A percentile compares a stretch with the other conserved stretches of the same genome.
Evolutionary conservation across 2,113 vertebrate genomes (phyloP).

Genomic region (Rhipidura dahli): DNA sequence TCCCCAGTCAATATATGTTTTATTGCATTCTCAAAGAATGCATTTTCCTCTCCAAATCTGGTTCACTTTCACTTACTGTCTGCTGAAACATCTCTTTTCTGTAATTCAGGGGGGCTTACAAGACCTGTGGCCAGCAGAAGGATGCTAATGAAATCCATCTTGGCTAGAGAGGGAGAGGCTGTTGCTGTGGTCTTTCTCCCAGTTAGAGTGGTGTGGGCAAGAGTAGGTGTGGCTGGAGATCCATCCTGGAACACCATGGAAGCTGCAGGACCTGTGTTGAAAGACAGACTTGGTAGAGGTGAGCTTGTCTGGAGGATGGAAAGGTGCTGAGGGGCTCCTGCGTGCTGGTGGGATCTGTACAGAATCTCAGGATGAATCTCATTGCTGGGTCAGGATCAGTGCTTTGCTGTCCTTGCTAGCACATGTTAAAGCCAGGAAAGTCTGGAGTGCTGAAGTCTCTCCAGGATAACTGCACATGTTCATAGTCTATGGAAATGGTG

Average conservation of each 20-base stretch:
- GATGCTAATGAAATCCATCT: background rate
- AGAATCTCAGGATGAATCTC: background rate
- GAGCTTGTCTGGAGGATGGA: background rate
- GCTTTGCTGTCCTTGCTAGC: background rate
- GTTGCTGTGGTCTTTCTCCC: background rate
- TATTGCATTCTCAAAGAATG: constrained; percentile 3
- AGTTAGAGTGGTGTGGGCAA: background rate
- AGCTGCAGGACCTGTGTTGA: background rate
- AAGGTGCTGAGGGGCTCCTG: background rate
- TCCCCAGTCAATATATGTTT: background rate
- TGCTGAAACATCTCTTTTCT: constrained; percentile 19
- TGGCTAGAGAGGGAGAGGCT: background rate
- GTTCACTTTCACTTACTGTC: constrained; percentile 35
- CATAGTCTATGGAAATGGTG: background rate
- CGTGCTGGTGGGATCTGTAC: background rate
- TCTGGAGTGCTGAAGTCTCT: background rate
- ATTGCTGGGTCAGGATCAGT: background rate
- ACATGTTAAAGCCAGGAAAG: background rate
- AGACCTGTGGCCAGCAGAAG: background rate
- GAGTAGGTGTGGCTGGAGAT: background rate
- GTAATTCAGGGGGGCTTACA: background rate
- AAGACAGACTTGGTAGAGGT: background rate
- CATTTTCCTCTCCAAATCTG: constrained; percentile 27
- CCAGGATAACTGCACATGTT: background rate
- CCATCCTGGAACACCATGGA: fast-evolving